Percentiles rank a stretch among this genome's conserved stretches.
Conservation (phyloP, 2,113 vertebrate species). For the Formicarius rufipectus region DNA sequence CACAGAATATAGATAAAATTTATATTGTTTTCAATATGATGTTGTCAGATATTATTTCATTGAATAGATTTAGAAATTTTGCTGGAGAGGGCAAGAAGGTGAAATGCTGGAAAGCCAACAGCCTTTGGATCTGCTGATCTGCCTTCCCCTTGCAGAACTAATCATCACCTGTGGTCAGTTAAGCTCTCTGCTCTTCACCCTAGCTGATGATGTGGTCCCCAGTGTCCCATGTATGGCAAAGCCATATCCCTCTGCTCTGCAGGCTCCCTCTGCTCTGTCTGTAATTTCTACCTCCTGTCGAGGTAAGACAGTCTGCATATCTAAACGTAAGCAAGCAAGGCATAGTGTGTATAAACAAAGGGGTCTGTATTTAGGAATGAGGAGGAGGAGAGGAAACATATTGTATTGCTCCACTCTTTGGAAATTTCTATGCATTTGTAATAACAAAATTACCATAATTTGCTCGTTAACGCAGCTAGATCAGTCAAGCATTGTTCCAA, state of each 20-base stretch:
- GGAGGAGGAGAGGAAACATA: slow-evolving; percentile 74
- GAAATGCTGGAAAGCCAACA: neutral
- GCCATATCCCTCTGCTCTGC: neutral
- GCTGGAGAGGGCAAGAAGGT: neutral
- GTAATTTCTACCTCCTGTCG: neutral
- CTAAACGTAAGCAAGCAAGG: slow-evolving; percentile 59
- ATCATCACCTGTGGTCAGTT: neutral
- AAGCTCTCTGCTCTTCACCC: neutral
- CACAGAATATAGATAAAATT: neutral
- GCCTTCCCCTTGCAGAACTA: fast-evolving
- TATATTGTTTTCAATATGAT: neutral
- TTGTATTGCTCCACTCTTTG: slow-evolving; percentile 78
- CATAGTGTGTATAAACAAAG: slow-evolving; percentile 74
- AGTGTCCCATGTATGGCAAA: fast-evolving
- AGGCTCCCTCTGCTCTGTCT: neutral
- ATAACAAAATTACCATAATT: slow-evolving; percentile 90
- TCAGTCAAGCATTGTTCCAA: slow-evolving; percentile 87
- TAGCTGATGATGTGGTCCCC: neutral
- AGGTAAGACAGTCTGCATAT: neutral
- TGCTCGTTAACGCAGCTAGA: slow-evolving; percentile 85
- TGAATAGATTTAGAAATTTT: neutral
- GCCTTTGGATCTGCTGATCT: neutral
- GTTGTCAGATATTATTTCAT: neutral
- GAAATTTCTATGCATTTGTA: slow-evolving; percentile 89
- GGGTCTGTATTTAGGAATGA: slow-evolving; percentile 67